These are phyloP conservation scores for Anarhynchus alexandrinus DNA, from an alignment of 2,113 vertebrate species.

Conservation along the genomic window DNA sequence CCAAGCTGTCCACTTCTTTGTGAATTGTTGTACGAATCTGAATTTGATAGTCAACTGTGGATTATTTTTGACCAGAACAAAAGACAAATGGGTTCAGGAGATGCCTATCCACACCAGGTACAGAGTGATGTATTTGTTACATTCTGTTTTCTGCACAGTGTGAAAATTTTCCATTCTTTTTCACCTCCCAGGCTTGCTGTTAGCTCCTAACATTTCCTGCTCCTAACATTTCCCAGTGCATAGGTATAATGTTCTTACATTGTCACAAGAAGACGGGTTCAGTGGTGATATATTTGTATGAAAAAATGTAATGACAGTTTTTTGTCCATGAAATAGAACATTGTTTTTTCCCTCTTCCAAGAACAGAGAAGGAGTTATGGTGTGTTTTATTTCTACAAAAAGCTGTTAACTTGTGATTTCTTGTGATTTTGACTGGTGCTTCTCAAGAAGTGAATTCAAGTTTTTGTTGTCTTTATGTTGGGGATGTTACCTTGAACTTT, in stretches of 20 bases:
- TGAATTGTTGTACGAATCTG: slow-evolving; percentile 94
- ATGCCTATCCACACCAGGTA: slow-evolving; percentile 99
- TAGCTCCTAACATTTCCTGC: not conserved
- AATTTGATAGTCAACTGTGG: slow-evolving; percentile 98
- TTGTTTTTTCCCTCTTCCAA: not conserved
- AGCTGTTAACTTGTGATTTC: not conserved
- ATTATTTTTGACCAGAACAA: slow-evolving; percentile 98
- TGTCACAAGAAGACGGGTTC: not conserved
- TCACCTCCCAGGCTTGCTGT: not conserved
- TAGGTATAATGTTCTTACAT: not conserved
- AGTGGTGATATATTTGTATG: not conserved
- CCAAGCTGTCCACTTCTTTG: slow-evolving; percentile 94
- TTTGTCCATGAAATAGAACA: not conserved
- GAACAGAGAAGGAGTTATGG: not conserved
- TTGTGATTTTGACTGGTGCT: not conserved
- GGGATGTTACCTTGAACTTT: not conserved
- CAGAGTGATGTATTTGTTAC: not conserved
- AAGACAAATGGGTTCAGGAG: slow-evolving; percentile 93
- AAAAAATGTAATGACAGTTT: not conserved
- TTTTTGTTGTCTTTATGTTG: not conserved
- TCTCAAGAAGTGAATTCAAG: not conserved
- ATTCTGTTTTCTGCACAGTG: not conserved
- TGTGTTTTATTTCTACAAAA: not conserved
- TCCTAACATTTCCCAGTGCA: not conserved
- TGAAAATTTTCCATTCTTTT: not conserved